Base-by-base conservation (phyloP, 2,888 invertebrate genomes). In the Microchrysa polita region DNA sequence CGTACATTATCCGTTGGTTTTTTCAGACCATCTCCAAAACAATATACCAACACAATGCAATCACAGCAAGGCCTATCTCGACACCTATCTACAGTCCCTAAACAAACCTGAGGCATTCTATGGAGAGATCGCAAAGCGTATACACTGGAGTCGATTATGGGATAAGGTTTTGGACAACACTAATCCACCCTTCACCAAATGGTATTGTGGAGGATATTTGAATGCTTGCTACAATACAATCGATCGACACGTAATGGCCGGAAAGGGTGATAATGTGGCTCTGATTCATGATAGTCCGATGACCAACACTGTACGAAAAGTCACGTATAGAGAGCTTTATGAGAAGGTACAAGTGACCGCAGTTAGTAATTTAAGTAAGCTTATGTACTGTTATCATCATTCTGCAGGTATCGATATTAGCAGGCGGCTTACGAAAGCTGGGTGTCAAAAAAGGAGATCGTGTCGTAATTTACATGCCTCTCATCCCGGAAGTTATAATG, bases 221-320 rank as follows among this genome's bases (percentile, higher is more conserved):
- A 97, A 96, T 79, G 95, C 96, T 0, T 96, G 96, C 80, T 92
- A 96, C 87, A 97, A 97, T 83, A 94, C 96, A 0, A 87, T 97
- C 10, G 97, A 97, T 84, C 89, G 97, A 0, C 97, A 97, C 85
- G 92, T 97, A 5, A 87, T 88, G 7, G 89, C 88, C 0, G 96
- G 96, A 0, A 87, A 88, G 14, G 96, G 95, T 0, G 88, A 90
- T 10, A 91, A 92, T 80, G 86, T 91, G 0, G 97, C 96, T 0
- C 86, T 97, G 23, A 93, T 97, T 61, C 93, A 97, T 82, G 97
- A 97, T 84, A 96, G 96, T 48, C 97, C 97, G 0, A 86, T 96
- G 76, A 95, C 95, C 0, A 90, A 92, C 75, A 90, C 90, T 0
- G 87, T 93, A 5, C 86, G 91, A 18, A 90, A 90, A 81, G 91